These are phyloP conservation scores for Drymodes brunneopygia DNA, from an alignment of 2,113 vertebrate genomes.

Conservation along the genomic window DNA sequence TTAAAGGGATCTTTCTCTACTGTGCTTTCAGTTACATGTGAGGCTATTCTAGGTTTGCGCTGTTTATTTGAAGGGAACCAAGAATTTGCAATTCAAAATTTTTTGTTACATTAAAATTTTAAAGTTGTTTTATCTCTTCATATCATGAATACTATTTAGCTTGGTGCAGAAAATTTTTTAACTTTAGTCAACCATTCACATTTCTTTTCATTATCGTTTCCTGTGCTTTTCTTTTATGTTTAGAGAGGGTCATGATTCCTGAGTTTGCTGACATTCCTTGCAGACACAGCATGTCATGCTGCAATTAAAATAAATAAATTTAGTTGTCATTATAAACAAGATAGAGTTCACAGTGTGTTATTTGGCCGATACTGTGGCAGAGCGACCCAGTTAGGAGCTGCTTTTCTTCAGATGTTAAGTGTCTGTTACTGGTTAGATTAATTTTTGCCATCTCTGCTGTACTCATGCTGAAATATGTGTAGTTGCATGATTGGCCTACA, in stretches of 20 bases:
- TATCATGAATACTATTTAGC: neutral
- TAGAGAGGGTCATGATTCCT: neutral
- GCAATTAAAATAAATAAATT: conserved; percentile 30
- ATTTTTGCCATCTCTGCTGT: neutral
- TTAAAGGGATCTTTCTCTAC: neutral
- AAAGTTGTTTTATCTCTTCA: neutral
- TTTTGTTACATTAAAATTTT: neutral
- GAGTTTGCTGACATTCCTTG: neutral
- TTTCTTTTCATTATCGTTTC: neutral
- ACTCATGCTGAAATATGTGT: neutral
- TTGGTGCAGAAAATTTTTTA: neutral
- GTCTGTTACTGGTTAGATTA: neutral
- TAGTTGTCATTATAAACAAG: conserved; percentile 20
- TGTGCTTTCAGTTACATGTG: neutral
- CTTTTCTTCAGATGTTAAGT: neutral
- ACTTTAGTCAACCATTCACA: neutral
- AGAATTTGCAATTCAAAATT: neutral
- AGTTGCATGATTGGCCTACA: accelerated
- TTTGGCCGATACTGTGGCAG: neutral
- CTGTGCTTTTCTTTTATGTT: neutral
- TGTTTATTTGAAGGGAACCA: neutral
- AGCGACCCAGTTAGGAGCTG: neutral
- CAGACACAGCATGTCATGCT: neutral
- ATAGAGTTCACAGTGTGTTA: neutral
- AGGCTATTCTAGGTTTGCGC: neutral